Conservation (phyloP, 2,113 vertebrate genomes). For the Heterotilapia buettikoferi region DNA sequence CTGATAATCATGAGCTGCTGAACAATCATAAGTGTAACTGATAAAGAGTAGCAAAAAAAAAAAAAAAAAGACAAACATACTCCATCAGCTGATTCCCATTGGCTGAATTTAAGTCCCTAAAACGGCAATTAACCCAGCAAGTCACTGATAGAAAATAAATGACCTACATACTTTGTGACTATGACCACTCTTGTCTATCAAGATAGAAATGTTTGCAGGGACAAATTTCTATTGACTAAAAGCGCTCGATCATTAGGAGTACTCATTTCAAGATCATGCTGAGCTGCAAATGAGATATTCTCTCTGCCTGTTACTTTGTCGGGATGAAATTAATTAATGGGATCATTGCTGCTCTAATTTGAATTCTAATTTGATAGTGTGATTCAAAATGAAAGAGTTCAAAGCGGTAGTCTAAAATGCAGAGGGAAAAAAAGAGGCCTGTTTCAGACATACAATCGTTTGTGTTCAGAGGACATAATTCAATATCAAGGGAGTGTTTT, state of each 20-base stretch:
- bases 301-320: conserved; percentile 21
- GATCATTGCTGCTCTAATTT: conserved; percentile 30
- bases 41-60: not conserved
- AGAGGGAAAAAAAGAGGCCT: not conserved
- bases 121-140: not conserved
- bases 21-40: not conserved
- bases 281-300: conserved; percentile 38
- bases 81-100: not conserved
- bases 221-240: not conserved
- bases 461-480: not conserved
- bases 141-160: not conserved
- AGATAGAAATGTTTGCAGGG: not conserved
- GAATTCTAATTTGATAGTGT: not conserved
- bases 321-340: conserved; percentile 40
- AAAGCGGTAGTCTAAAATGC: not conserved
- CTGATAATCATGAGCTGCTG: not conserved
- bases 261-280: conserved; percentile 13
- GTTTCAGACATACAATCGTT: not conserved
- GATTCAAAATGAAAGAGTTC: not conserved
- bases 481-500: not conserved
- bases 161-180: not conserved
- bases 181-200: not conserved
- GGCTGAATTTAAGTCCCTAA: not conserved
- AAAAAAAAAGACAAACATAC: not conserved
- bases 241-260: not conserved